These are phyloP conservation scores for Drosophila nasuta DNA, from an alignment of 1,140 invertebrate species.

Conservation along the genomic window DNA sequence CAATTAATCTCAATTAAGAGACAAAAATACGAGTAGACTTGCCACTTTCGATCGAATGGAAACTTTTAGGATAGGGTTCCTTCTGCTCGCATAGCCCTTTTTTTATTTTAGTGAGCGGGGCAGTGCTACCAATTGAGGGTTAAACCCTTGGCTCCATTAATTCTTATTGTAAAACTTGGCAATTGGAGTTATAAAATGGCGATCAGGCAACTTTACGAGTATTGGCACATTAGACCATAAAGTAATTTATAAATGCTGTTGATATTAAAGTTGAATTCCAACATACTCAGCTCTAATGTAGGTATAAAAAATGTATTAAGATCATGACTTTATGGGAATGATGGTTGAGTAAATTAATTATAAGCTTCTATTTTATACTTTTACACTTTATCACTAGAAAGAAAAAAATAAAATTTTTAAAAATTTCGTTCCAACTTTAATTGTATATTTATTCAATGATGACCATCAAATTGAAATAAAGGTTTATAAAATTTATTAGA, in stretches of 20 bases:
- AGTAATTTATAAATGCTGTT: constrained; percentile 48
- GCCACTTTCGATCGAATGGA: constrained; percentile 38
- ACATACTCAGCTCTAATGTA: no score
- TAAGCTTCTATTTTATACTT: no score
- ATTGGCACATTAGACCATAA: constrained; percentile 64
- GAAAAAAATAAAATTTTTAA: no score
- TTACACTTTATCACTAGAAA: no score
- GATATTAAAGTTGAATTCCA: constrained; percentile 5
- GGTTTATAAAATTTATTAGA: no score
- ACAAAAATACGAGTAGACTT: constrained; percentile 58
- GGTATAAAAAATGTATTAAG: no score
- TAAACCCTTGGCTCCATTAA: constrained; percentile 67
- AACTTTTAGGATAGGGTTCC: constrained; percentile 55
- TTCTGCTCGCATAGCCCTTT: constrained; percentile 67
- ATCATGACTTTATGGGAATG: no score
- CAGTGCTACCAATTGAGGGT: constrained; percentile 65
- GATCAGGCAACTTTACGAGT: constrained; percentile 48
- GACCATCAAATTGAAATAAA: no score
- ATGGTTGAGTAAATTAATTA: no score
- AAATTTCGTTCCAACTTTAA: no score
- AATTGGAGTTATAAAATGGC: constrained; percentile 42
- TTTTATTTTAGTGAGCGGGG: constrained; percentile 20
- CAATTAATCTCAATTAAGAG: constrained; percentile 82
- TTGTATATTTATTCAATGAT: no score
- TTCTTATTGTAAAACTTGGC: constrained; percentile 55